Conservation (phyloP, 2,113 vertebrate genomes). For the Sapajus apella region DNA sequence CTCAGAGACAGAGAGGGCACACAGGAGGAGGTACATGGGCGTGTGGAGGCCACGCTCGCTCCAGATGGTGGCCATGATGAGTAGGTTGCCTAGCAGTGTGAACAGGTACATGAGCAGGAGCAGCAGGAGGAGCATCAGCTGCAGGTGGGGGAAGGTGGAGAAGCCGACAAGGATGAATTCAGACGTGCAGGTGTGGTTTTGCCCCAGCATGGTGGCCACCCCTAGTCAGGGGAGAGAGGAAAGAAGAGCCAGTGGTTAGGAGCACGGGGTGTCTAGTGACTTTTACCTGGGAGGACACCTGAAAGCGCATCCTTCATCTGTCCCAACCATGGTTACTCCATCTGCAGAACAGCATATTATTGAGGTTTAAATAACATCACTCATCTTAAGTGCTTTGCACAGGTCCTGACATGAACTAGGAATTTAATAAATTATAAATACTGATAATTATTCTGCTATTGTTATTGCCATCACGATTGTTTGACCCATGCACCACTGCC, state of each 20-base stretch:
- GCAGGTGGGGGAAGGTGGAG: slow-evolving; percentile 42
- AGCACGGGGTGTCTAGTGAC: not conserved
- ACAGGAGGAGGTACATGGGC: slow-evolving; percentile 67
- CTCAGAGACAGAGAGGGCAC: slow-evolving; percentile 60
- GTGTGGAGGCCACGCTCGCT: not conserved
- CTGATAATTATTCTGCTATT: not conserved
- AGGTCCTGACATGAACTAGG: not conserved
- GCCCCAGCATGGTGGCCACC: not conserved
- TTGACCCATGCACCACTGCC: not conserved
- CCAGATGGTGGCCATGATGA: slow-evolving; percentile 67
- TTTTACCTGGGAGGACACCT: not conserved
- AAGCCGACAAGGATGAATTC: slow-evolving; percentile 56
- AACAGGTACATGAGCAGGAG: slow-evolving; percentile 42
- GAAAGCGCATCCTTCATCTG: not conserved
- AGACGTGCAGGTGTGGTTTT: not conserved
- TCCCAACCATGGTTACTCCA: no score
- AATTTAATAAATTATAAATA: not conserved
- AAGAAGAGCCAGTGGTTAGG: not conserved
- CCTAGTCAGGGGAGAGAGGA: not conserved
- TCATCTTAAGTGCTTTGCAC: not conserved
- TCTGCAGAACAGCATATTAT: not conserved
- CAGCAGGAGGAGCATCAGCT: slow-evolving; percentile 55
- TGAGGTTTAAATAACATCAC: not conserved
- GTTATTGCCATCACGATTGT: not conserved
- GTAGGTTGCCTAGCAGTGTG: slow-evolving; percentile 63